Conservation (phyloP, 2,888 invertebrate genomes). For the Zygaena filipendulae region DNA sequence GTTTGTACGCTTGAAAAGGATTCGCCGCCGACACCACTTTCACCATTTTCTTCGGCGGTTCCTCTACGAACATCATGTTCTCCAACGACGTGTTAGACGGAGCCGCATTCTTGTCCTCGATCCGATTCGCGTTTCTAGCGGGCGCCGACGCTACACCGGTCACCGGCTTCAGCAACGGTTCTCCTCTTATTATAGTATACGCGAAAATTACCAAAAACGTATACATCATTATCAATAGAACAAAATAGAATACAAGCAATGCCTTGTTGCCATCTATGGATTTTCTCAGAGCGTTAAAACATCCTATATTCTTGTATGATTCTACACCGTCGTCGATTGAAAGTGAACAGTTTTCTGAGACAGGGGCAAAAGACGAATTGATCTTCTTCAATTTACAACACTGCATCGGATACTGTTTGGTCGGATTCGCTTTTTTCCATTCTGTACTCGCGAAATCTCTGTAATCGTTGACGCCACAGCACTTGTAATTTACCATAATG, state of each 20-base stretch:
- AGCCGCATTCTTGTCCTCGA: conserved; percentile 12
- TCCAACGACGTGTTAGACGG: conserved; percentile 27
- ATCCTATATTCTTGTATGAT: conserved; percentile 32
- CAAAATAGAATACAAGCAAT: conserved; percentile 31
- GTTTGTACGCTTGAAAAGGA: conserved; percentile 40
- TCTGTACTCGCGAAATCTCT: conserved; percentile 36
- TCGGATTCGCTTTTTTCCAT: conserved; percentile 33
- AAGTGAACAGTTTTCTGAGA: conserved; percentile 31
- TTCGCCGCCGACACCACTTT: conserved; percentile 44
- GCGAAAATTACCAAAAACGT: conserved; percentile 33
- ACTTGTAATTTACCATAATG: conserved; percentile 44
- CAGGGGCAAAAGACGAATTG: conserved; percentile 26
- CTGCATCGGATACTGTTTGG: conserved; percentile 36
- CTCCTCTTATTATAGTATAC: conserved; percentile 39
- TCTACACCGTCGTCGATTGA: conserved; percentile 20
- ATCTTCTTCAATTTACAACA: conserved; percentile 39
- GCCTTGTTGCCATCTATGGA: conserved; percentile 32
- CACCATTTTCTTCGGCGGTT: conserved; percentile 42
- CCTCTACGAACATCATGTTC: conserved; percentile 38
- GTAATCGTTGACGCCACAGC: conserved; percentile 41
- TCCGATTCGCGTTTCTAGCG: conserved; percentile 20
- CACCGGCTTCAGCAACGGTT: conserved; percentile 33
- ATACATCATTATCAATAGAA: conserved; percentile 27
- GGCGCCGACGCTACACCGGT: conserved; percentile 20
- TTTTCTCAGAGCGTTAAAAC: conserved; percentile 32